A percentile compares a stretch with the other conserved stretches of the same genome.
phyloP scores from a whole-genome alignment of 1,140 invertebrate genomes.

The Cyphomyrmex costatus region DNA sequence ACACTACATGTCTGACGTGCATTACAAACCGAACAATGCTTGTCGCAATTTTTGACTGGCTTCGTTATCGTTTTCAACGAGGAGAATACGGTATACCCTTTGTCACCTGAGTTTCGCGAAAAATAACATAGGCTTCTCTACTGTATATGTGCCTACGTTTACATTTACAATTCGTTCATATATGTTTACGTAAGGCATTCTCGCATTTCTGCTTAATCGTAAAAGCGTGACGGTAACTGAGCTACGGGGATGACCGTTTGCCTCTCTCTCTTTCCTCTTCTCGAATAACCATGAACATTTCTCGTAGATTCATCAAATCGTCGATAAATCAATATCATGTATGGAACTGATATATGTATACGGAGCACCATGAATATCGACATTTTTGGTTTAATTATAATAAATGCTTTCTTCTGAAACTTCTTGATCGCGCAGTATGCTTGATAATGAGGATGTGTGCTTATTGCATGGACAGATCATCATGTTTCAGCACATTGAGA shows the following conservation, averaged over 20 bases:
- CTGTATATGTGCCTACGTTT: neutral
- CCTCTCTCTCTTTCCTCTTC: conserved; percentile 49
- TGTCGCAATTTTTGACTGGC: conserved; percentile 53
- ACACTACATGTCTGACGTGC: neutral
- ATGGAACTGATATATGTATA: neutral
- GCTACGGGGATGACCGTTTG: conserved; percentile 49
- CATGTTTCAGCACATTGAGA: neutral
- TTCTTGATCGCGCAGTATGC: neutral
- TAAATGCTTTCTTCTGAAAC: neutral
- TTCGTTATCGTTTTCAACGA: conserved; percentile 60
- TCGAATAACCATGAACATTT: conserved; percentile 21
- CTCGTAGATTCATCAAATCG: conserved; percentile 30
- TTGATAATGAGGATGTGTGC: neutral
- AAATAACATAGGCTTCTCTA: conserved; percentile 64
- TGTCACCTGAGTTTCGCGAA: conserved; percentile 57
- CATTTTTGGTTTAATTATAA: neutral
- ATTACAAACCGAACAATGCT: neutral
- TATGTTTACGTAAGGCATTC: conserved; percentile 73
- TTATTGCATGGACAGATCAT: neutral
- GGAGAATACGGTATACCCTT: neutral
- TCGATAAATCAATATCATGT: conserved; percentile 42
- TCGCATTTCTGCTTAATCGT: conserved; percentile 72
- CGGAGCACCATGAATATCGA: neutral
- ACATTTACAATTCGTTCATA: conserved; percentile 22
- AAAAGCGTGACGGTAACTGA: conserved; percentile 75